phyloP scores from a whole-genome alignment of 2,888 invertebrate genomes.

The Drosophila planitibia region DNA sequence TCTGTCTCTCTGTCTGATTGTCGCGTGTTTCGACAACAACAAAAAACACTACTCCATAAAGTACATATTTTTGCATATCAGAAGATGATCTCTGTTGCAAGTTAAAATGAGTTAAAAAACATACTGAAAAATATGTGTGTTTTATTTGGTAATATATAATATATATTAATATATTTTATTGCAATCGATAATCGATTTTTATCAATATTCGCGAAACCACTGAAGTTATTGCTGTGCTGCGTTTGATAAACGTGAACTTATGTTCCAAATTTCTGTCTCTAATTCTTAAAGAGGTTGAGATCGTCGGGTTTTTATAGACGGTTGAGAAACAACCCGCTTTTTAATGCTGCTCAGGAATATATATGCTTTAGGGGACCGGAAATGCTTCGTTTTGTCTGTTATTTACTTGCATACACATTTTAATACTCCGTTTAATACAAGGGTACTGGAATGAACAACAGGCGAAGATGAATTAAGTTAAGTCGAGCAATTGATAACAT shows the following conservation, averaged over 20 bases:
- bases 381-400: not conserved
- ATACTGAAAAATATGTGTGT: not conserved
- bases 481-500: no score
- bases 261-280: not conserved
- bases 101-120: not conserved
- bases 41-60: not conserved
- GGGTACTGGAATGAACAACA: not conserved
- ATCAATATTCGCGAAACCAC: no score
- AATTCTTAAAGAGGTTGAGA: not conserved
- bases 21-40: not conserved
- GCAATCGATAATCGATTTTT: not conserved
- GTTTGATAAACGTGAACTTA: not conserved
- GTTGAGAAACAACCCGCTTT: not conserved
- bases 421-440: not conserved
- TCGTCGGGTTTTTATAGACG: not conserved
- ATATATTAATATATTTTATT: not conserved
- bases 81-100: not conserved
- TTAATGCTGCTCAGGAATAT: not conserved
- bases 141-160: not conserved
- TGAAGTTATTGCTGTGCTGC: not conserved
- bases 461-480: not conserved
- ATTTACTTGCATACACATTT: not conserved
- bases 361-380: not conserved
- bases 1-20: not conserved
- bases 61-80: not conserved